Conservation (phyloP, 1,140 invertebrate species). For the Orius insidiosus region DNA sequence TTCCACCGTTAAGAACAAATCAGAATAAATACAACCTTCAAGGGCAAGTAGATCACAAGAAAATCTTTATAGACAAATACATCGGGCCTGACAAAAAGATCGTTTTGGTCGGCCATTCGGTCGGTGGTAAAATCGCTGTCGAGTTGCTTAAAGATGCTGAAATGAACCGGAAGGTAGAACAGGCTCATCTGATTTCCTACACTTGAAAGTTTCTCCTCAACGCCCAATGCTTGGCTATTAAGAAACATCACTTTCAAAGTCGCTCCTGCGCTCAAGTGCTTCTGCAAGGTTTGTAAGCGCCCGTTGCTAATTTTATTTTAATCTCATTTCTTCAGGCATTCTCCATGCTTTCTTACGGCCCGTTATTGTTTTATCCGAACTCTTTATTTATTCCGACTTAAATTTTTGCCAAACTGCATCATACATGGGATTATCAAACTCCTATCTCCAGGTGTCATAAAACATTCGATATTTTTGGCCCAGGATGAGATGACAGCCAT, state of each 20-base stretch:
- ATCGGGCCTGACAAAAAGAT: slow-evolving; percentile 46
- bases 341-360: slow-evolving; percentile 34
- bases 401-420: slow-evolving; percentile 27
- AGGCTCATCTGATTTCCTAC: slow-evolving; percentile 61
- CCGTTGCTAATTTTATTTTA: neutral
- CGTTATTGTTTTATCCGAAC: slow-evolving; percentile 32
- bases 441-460: slow-evolving; percentile 31
- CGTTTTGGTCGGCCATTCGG: slow-evolving; percentile 67
- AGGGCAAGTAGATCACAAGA: slow-evolving; percentile 67
- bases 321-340: no score
- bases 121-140: slow-evolving; percentile 63
- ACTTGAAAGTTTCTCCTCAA: slow-evolving; percentile 54
- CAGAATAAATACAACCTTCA: slow-evolving; percentile 41
- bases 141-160: slow-evolving; percentile 43
- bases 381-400: slow-evolving; percentile 26
- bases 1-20: slow-evolving; percentile 23
- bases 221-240: slow-evolving; percentile 36
- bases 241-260: slow-evolving; percentile 22
- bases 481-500: slow-evolving; percentile 43
- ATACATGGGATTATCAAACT: slow-evolving; percentile 29
- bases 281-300: neutral
- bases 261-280: neutral
- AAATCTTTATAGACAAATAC: slow-evolving; percentile 51
- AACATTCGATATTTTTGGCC: slow-evolving; percentile 38
- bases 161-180: slow-evolving; percentile 28